Percentiles rank a stretch among this genome's conserved stretches.
Conservation (phyloP, 2,797 vertebrate genomes). For the Myripristis murdjan region DNA sequence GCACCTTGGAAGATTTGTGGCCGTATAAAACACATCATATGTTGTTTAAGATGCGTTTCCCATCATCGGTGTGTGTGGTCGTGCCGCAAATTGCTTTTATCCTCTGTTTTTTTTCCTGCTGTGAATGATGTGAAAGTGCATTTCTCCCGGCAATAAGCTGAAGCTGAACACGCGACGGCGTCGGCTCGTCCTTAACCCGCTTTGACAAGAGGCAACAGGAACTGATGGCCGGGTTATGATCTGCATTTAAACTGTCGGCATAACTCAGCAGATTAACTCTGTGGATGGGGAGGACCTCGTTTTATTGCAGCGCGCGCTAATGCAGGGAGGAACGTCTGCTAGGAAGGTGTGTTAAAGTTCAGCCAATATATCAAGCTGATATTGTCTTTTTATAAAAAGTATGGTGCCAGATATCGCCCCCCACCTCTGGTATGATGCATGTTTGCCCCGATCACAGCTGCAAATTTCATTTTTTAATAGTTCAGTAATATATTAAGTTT, state of each 20-base stretch:
- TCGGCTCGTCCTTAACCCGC: slow-evolving; percentile 29
- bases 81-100: too few species aligned
- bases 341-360: not conserved
- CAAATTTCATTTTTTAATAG: too few species aligned
- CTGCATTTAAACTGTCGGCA: slow-evolving; percentile 41
- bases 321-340: not conserved
- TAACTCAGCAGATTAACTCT: slow-evolving; percentile 33
- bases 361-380: too few species aligned
- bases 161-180: slow-evolving; percentile 21
- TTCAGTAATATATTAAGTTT: too few species aligned
- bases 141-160: not conserved
- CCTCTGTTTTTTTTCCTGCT: not conserved
- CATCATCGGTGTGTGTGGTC: too few species aligned
- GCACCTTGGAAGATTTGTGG: too few species aligned
- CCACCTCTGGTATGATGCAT: too few species aligned
- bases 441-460: too few species aligned
- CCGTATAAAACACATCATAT: too few species aligned
- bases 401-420: too few species aligned
- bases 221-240: slow-evolving; percentile 27
- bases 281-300: not conserved
- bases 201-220: slow-evolving; percentile 20
- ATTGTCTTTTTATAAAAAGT: too few species aligned
- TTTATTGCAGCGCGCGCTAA: slow-evolving; percentile 15
- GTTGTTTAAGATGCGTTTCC: too few species aligned
- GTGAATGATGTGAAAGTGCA: slow-evolving; percentile 32